Base-by-base conservation (phyloP, 2,888 invertebrate genomes). In the Rhingia campestris region DNA sequence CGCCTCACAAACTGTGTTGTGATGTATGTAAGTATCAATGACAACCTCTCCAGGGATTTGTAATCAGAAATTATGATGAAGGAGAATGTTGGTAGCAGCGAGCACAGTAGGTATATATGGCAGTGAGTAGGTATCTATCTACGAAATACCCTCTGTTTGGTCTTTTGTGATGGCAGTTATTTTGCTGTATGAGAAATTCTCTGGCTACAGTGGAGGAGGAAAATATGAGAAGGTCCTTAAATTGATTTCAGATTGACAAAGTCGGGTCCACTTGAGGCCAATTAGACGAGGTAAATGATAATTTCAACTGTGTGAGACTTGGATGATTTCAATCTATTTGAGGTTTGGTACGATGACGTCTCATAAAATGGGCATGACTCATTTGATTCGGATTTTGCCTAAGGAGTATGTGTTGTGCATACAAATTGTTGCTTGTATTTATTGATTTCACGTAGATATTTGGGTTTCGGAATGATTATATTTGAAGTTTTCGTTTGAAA, bases 11-110 rank as follows among this genome's bases (percentile, higher is more conserved):
- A 72, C 61, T 45, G 72, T 72, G 72, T 63, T 74, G 35, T 74
- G 74, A 66, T 67, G 81, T 64, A 69, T 47, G 73, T 58, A 9
- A 49, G 74, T 75, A 84, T 75, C 84, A 84, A 84, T 80, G 80
- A 75, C 84, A 80, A 79, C 79, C 84, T 80, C 84, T 80, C 56
- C 5, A 59, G 79, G 84, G 80, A 84, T 75, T 84, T 72, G 80
- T 84, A 75, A 84, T 84, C 84, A 84, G 75, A 54, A 84, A 84
- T 84, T 80, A 80, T 80, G 79, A 75, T 75, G 74, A 9, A 64
- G 70, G 37, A 56, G 69, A 69, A 81, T 39, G 37, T 47, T 56
- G 12, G 54, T 56, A 45, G 54, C 47, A 49, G 39, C 41, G 9
- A 4, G 30, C 54, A 35, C 35, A 10, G 59, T 43, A 56, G 39